Evolutionary conservation across 2,888 invertebrate genomes (phyloP).

Genomic region (Apodemia hepburni): DNA sequence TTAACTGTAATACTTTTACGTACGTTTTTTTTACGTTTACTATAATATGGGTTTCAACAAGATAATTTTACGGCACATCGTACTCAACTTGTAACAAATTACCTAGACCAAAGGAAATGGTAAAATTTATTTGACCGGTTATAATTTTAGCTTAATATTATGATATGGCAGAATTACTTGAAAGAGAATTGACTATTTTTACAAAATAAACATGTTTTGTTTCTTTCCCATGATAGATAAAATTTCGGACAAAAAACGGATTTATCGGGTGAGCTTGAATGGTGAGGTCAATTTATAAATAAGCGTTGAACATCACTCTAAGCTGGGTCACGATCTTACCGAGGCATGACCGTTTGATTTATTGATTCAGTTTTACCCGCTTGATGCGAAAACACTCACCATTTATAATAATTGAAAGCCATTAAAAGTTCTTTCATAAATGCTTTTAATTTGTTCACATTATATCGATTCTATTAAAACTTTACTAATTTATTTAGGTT

Average conservation of each 20-base stretch:
- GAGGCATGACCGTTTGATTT: constrained; percentile 10
- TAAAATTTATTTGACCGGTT: no score
- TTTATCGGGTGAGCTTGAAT: constrained; percentile 31
- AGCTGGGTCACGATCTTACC: constrained; percentile 23
- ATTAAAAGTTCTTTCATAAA: constrained; percentile 13
- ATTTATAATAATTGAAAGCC: constrained; percentile 1
- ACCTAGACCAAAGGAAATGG: no score
- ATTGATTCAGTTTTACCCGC: constrained; percentile 5
- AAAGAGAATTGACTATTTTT: no score
- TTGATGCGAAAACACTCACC: neutral
- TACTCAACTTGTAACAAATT: no score
- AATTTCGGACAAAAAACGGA: neutral
- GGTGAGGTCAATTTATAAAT: constrained; percentile 71
- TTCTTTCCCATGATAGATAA: no score
- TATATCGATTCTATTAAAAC: neutral
- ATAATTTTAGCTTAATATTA: no score
- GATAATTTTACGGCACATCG: no score
- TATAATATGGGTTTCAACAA: no score
- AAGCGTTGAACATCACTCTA: constrained; percentile 61
- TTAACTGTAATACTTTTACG: no score
- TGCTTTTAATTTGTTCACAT: constrained; percentile 2
- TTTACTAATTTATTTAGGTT: neutral
- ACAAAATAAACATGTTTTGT: no score
- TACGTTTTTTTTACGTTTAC: no score
- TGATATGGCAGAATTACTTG: no score